Percentiles rank a stretch among this genome's conserved stretches.
These are phyloP conservation scores for Agrotis clavis DNA, from an alignment of 2,888 invertebrate genomes.

Conservation along the genomic window DNA sequence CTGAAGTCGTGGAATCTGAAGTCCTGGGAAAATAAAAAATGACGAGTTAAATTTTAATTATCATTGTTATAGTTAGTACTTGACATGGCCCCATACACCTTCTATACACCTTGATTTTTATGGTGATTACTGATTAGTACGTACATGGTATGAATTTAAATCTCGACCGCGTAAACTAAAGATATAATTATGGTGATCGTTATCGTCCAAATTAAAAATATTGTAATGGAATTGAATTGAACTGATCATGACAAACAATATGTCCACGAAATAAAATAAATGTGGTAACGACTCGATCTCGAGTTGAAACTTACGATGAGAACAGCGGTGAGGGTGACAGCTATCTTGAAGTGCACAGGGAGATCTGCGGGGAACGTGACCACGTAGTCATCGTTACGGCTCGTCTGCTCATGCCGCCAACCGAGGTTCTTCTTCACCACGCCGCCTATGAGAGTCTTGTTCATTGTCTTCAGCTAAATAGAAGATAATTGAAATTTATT, in stretches of 20 bases:
- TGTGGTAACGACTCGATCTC: background rate
- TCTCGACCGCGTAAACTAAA: background rate
- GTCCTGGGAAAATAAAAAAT: constrained; percentile 16
- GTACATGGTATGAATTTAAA: background rate
- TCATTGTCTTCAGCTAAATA: constrained; percentile 68
- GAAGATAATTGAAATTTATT: background rate
- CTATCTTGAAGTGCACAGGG: constrained; percentile 27
- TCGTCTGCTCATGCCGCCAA: constrained; percentile 42
- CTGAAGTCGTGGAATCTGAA: constrained; percentile 19
- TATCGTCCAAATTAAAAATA: background rate
- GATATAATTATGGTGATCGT: too few species aligned
- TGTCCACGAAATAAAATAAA: background rate
- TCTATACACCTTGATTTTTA: background rate
- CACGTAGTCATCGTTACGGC: constrained; percentile 29
- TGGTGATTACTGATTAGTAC: background rate
- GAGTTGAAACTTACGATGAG: constrained; percentile 19
- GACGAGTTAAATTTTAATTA: background rate
- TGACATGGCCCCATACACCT: background rate
- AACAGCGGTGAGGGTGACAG: constrained; percentile 9
- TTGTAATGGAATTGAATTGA: background rate
- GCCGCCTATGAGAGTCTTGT: constrained; percentile 72
- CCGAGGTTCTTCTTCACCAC: constrained; percentile 35
- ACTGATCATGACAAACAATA: background rate
- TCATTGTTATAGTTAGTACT: background rate
- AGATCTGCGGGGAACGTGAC: constrained; percentile 32